Base-by-base conservation (phyloP, 1,140 invertebrate genomes). In the Ganaspis sp. region DNA sequence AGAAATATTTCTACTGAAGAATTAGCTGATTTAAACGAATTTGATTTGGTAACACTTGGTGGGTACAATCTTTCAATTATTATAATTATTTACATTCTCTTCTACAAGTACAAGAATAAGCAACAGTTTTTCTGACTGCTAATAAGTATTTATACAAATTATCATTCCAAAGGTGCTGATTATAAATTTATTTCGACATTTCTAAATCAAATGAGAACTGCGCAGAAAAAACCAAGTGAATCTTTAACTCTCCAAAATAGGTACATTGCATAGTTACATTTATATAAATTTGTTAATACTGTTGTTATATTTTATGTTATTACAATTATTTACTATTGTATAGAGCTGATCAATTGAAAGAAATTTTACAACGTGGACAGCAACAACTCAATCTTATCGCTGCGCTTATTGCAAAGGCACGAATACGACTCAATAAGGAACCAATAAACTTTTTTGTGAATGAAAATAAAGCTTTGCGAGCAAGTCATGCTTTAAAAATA, bases 41-140 rank as follows among this genome's bases (percentile, higher is more conserved):
- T 84, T 9, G 86, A 87, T 83, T 83, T 87, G 54, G 74, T 83
- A 19, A 69, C 74, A 15, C 78, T 87, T 9, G 86, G 86, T 86
- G 79, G 1, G 19, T 74, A 42, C 3, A 34, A 69, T 21, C n/a
- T n/a, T n/a, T n/a, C n/a, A n/a, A n/a, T n/a, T n/a, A n/a, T n/a
- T n/a, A n/a, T n/a, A n/a, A 38, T 23, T 45, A 38, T 45, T 40
- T 40, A 37, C 1, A 26, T n/a, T 17, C 17, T 11, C 8, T 23
- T 64, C 21, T 6, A 54, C 9, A 21, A 23, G 9, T 26, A n/a
- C 15, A 26, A 1, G 8, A 15, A 29, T 15, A 12, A 69, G n/a
- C n/a, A n/a, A n/a, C n/a, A n/a, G n/a, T n/a, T n/a, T n/a, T n/a
- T n/a, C n/a, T n/a, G n/a, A n/a, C n/a, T 26, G 15, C 4, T 21